A percentile compares a stretch with the other conserved stretches of the same genome.
Evolutionary conservation across 2,888 invertebrate species (phyloP).

Genomic region (Empis stercorea): DNA sequence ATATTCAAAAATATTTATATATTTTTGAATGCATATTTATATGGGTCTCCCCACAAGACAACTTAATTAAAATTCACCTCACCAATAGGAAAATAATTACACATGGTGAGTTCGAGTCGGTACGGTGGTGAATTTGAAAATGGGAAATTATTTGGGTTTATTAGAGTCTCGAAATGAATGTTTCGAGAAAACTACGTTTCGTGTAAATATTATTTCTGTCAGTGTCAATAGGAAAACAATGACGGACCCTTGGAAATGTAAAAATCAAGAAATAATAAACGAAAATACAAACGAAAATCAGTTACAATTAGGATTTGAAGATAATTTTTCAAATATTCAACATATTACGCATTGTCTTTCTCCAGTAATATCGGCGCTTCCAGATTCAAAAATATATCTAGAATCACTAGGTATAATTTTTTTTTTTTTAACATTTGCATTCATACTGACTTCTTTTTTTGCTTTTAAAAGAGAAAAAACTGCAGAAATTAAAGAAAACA

Average conservation of each 20-base stretch:
- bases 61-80: too few relatives aligned
- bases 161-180: too few relatives aligned
- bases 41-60: too few relatives aligned
- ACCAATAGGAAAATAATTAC: too few relatives aligned
- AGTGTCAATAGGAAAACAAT: constrained; percentile 10
- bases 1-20: too few relatives aligned
- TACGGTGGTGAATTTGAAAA: too few relatives aligned
- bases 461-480: constrained; percentile 29
- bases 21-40: too few relatives aligned
- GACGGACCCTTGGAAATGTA: constrained; percentile 22
- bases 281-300: constrained; percentile 4
- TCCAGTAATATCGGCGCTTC: constrained; percentile 37
- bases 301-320: constrained; percentile 38
- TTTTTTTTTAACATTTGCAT: background rate
- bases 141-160: too few relatives aligned
- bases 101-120: too few relatives aligned
- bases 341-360: constrained; percentile 14
- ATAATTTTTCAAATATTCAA: constrained; percentile 40
- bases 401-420: constrained; percentile 49
- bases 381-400: constrained; percentile 36
- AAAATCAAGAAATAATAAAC: constrained; percentile 7
- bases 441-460: too few relatives aligned
- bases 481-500: constrained; percentile 38
- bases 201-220: too few relatives aligned
- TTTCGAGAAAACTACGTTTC: too few relatives aligned